Conservation (phyloP, 2,113 vertebrate genomes). For the Xenotilapia caudafasciata region DNA sequence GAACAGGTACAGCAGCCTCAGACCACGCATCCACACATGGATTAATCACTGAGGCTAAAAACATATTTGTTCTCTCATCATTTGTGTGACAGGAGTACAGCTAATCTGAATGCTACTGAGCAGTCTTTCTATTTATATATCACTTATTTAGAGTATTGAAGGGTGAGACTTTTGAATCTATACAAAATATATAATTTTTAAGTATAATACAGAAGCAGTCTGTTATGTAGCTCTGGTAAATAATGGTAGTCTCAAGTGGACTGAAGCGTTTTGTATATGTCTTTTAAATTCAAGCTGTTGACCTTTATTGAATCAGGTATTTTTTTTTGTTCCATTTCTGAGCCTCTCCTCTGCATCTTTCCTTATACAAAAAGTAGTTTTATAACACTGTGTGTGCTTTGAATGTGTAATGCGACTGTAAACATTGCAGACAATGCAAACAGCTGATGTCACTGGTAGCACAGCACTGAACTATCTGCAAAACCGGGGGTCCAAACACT, state of each 20-base stretch:
- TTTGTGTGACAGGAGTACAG: neutral
- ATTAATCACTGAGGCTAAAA: constrained; percentile 8
- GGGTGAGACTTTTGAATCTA: neutral
- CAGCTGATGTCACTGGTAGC: neutral
- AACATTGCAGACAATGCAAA: constrained; percentile 27
- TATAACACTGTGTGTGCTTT: neutral
- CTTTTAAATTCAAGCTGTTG: constrained; percentile 25
- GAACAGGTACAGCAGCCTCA: neutral
- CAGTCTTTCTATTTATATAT: neutral
- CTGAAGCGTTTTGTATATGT: neutral
- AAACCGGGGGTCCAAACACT: constrained; percentile 29
- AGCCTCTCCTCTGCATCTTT: neutral
- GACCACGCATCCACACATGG: neutral
- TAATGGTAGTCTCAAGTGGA: constrained; percentile 29
- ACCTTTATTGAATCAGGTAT: constrained; percentile 7
- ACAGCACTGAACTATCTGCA: neutral
- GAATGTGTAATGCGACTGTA: constrained; percentile 4
- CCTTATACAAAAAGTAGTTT: neutral
- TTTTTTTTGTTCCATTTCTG: neutral
- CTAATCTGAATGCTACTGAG: neutral
- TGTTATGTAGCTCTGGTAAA: constrained; percentile 8
- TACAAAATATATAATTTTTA: neutral
- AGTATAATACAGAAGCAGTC: constrained; percentile 24
- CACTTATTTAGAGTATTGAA: neutral
- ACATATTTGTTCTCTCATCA: neutral